These are phyloP conservation scores for Punctoribates punctum DNA, from an alignment of 2,888 invertebrate species.

Conservation along the genomic window DNA sequence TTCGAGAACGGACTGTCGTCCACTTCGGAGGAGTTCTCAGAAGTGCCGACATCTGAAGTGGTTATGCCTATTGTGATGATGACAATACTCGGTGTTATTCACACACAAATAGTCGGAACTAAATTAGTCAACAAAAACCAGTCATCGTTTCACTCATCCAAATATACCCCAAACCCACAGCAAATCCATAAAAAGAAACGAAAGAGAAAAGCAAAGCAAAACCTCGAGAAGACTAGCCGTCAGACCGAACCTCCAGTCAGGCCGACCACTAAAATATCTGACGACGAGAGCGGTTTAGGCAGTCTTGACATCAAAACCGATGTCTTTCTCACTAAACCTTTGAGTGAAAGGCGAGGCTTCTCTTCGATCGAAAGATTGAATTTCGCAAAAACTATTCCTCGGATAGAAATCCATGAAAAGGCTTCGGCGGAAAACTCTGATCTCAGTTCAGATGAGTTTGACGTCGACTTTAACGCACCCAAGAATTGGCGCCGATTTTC, in stretches of 20 bases:
- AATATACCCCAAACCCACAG: slow-evolving; percentile 5
- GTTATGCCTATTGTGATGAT: slow-evolving; percentile 69
- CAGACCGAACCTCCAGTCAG: not conserved
- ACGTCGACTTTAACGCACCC: not conserved
- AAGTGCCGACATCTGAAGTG: slow-evolving; percentile 65
- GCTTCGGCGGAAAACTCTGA: slow-evolving; percentile 16
- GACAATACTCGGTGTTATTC: slow-evolving; percentile 69
- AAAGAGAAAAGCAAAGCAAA: slow-evolving; percentile 18
- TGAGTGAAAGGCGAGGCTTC: slow-evolving; percentile 21
- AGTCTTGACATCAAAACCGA: slow-evolving; percentile 61
- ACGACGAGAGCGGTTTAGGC: slow-evolving; percentile 77
- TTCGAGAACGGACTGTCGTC: slow-evolving; percentile 47
- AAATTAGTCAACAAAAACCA: slow-evolving; percentile 34
- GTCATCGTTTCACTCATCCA: slow-evolving; percentile 19
- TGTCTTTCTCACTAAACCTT: not conserved
- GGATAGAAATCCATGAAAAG: slow-evolving; percentile 13
- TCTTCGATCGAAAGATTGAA: slow-evolving; percentile 21
- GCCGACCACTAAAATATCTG: slow-evolving; percentile 50
- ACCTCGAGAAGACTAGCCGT: not conserved
- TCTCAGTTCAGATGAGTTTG: slow-evolving; percentile 31
- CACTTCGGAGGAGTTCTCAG: slow-evolving; percentile 52
- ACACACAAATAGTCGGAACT: slow-evolving; percentile 67
- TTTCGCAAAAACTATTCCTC: not conserved
- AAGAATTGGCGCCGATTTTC: slow-evolving; percentile 26
- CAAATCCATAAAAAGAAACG: slow-evolving; percentile 23